A percentile compares a stretch with the other conserved stretches of the same genome.
Conservation (phyloP, 2,113 vertebrate species). For the Thalassarche chlororhynchos region DNA sequence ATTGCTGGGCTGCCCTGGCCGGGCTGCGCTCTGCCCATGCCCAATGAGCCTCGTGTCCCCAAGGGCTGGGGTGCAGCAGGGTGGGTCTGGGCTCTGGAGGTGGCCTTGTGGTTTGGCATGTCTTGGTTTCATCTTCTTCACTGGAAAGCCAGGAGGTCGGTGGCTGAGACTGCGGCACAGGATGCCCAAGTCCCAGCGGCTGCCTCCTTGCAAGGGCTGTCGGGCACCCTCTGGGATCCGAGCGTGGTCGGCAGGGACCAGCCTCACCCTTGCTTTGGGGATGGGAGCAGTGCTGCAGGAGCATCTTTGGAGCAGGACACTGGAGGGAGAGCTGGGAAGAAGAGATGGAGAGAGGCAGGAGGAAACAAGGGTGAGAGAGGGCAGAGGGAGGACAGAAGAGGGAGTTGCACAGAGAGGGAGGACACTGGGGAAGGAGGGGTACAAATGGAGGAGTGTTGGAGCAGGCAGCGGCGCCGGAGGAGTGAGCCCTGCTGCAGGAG, state of each 20-base stretch:
- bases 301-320: accelerated
- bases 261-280: not conserved
- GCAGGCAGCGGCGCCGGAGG: accelerated
- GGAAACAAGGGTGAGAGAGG: not conserved
- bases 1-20: not conserved
- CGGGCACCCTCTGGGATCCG: not conserved
- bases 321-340: not conserved
- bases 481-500: not conserved
- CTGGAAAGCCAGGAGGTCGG: not conserved
- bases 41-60: accelerated
- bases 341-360: not conserved
- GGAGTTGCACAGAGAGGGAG: not conserved
- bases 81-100: not conserved
- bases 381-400: not conserved
- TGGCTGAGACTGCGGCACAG: accelerated
- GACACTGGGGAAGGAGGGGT: not conserved
- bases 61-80: not conserved
- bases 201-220: not conserved
- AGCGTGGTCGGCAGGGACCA: not conserved
- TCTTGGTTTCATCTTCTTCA: not conserved
- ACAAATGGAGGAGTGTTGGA: not conserved
- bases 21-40: not conserved
- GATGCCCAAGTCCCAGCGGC: too few relatives aligned
- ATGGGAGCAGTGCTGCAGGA: not conserved
- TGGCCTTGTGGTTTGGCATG: not conserved